These are phyloP conservation scores for Platysteira castanea DNA, from an alignment of 2,113 vertebrate genomes.

Conservation along the genomic window DNA sequence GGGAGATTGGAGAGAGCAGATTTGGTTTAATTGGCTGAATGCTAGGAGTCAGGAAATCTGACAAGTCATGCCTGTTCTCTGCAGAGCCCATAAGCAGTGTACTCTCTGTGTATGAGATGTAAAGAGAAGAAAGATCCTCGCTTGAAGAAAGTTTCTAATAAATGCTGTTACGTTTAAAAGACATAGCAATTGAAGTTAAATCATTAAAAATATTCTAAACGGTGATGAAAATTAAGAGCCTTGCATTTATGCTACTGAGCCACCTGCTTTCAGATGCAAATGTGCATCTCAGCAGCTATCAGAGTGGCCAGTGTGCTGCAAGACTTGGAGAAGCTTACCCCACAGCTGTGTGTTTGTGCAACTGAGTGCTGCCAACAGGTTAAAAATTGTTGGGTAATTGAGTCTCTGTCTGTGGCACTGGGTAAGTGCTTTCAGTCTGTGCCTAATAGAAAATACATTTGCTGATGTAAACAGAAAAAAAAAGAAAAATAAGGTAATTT, in stretches of 20 bases:
- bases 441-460: neutral
- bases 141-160: neutral
- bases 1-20: neutral
- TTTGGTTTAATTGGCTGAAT: neutral
- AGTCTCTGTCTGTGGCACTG: neutral
- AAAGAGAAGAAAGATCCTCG: neutral
- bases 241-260: neutral
- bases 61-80: neutral
- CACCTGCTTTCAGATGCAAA: constrained; percentile 25
- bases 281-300: neutral
- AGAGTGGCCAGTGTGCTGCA: neutral
- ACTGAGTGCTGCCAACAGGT: neutral
- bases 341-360: neutral
- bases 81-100: neutral
- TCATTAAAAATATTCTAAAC: neutral
- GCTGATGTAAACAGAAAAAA: neutral
- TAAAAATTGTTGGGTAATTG: neutral
- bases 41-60: neutral
- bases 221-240: neutral
- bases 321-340: neutral
- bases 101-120: neutral
- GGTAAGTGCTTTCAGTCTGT: neutral
- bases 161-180: neutral
- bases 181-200: neutral
- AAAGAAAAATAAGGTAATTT: neutral